Evolutionary conservation across 2,888 invertebrate genomes (phyloP).

Genomic region (Tigriopus californicus): DNA sequence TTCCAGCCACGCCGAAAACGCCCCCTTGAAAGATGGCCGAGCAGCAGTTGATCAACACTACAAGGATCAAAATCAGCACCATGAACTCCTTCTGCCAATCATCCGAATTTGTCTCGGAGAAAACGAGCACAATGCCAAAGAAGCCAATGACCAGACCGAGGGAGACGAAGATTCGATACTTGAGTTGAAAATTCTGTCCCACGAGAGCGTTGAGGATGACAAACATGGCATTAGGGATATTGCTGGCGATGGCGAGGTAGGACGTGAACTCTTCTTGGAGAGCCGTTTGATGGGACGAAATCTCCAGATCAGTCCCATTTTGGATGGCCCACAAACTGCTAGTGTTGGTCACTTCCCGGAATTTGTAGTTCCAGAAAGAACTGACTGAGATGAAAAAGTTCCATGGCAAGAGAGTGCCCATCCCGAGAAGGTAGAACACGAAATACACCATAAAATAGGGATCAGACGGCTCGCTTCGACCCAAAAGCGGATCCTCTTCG

Average conservation of each 20-base stretch:
- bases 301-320: neutral
- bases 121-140: neutral
- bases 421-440: conserved; percentile 9
- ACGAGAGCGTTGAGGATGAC: conserved; percentile 10
- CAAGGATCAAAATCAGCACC: neutral
- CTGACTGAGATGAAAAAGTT: conserved; percentile 14
- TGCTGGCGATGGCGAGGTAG: conserved; percentile 13
- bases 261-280: conserved; percentile 13
- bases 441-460: neutral
- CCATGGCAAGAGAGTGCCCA: conserved; percentile 14
- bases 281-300: neutral
- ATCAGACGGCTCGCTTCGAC: neutral
- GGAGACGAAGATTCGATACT: neutral
- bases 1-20: conserved; percentile 27
- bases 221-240: conserved; percentile 10
- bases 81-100: conserved; percentile 10
- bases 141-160: neutral
- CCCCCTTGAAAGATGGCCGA: conserved; percentile 26
- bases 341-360: neutral
- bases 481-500: too few species aligned
- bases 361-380: conserved; percentile 13
- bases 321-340: neutral
- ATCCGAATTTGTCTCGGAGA: conserved; percentile 1
- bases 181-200: conserved; percentile 4
- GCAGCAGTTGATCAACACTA: conserved; percentile 9